These are phyloP conservation scores for Rhinopithecus roxellana DNA, from an alignment of 2,113 vertebrate species.

Conservation along the genomic window DNA sequence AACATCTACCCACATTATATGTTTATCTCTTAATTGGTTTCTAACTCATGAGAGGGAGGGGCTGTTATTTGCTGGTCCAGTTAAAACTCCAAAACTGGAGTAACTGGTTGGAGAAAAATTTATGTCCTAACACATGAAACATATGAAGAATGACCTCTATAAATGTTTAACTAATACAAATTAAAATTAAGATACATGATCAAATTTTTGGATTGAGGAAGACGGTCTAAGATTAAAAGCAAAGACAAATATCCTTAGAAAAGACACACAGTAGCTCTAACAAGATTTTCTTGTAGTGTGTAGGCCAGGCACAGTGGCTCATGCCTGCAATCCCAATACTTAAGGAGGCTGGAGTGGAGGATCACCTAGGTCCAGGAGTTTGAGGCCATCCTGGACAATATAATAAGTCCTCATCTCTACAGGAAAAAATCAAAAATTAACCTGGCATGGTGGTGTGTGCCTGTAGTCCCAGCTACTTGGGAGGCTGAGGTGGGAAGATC, in stretches of 20 bases:
- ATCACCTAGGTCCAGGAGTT: too few species aligned
- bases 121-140: neutral
- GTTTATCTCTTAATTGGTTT: neutral
- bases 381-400: too few species aligned
- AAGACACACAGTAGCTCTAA: neutral
- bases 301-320: too few species aligned
- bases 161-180: neutral
- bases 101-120: neutral
- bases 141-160: neutral
- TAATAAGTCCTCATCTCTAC: too few species aligned
- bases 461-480: too few species aligned
- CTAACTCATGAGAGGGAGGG: neutral
- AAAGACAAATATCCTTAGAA: neutral
- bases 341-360: too few species aligned
- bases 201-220: neutral
- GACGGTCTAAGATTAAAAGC: neutral
- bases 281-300: neutral
- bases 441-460: too few species aligned
- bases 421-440: too few species aligned
- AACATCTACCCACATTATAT: neutral
- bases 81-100: neutral
- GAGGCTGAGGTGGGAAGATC: too few species aligned
- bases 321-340: too few species aligned
- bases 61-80: neutral
- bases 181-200: neutral